Evolutionary conservation across 2,797 vertebrate genomes (phyloP), one percentile per base, ranked within the genome.

Genomic region (Graptemys geographica): DNA sequence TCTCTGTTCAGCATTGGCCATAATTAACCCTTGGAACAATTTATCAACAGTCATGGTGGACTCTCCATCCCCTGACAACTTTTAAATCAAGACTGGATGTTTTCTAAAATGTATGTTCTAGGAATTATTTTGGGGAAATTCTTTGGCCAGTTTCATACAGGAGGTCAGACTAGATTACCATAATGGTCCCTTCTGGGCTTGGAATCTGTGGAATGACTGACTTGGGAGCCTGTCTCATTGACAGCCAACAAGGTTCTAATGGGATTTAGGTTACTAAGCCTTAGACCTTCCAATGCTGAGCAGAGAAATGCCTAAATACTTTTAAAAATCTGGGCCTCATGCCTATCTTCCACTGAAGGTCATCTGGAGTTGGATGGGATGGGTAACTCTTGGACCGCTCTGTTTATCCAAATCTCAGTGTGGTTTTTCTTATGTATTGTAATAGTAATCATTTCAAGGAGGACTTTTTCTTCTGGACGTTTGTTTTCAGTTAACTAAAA

Each of bases 401-500:
- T 3, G 5, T 21, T 0, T 6, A 11, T 12, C 47, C 1, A 0
- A 2, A 59, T 53, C 87, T 82, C 59, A 25, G 2, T 9, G 1
- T 11, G 15, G 21, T 18, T 85, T 90, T 27, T 4, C 49, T 92
- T 49, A 1, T 31, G 55, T 52, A 33, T 81, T 5, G 7, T 1
- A 0, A 3, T 0, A 2, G 8, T 3, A 52, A 87, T 16, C 92
- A 21, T 81, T 31, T 21, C 8, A 74, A 86, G 31, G 9, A 52
- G 47, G 11, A 4, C 51, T 25, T 33, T 51, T 47, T 55, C 4
- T 28, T 91, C 80, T 33, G 1, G n/a, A 18, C 49, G 12, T 3
- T 0, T 8, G 2, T 82, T 83, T 10, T 90, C 18, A 5, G 33
- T 4, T n/a, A 56, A 19, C 15, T 72, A 69, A 69, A n/a, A 37